Evolutionary conservation across 2,797 vertebrate species (phyloP), one percentile per base, ranked within the genome.

Genomic region (Acanthurus tractus): DNA sequence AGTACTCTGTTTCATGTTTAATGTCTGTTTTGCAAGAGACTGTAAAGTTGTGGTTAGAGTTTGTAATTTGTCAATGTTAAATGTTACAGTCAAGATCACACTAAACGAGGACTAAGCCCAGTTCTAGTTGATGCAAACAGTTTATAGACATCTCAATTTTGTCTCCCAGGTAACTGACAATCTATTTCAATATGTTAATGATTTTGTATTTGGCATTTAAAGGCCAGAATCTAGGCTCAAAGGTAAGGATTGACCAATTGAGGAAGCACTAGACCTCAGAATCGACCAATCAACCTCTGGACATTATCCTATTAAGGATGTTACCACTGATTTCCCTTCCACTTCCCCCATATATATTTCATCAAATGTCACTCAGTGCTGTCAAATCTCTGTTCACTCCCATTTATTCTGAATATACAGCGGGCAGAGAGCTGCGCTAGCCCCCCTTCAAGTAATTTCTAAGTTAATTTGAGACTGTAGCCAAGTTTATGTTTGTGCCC

Each of bases 401-500:
- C 15, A 48, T 75, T 82, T 40, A 46, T 58, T 65, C 50, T 48
- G n/a, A 63, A 46, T 63, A 77, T 23, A 34, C 78, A 82, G 83
- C 58, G 14, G 23, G 40, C 42, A 74, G 44, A 50, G 73, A 67
- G 61, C 56, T 2, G 40, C 62, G 75, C 79, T 70, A 79, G 70
- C 49, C 63, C 68, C 76, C 63, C 76, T 79, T 9, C 70, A 71
- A 85, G 79, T 42, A 62, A 49, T 87, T 58, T 82, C 36, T 75
- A 61, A 83, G 75, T 73, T 70, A 45, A 81, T 86, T 70, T 83
- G 63, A 79, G 81, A 73, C 66, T 64, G 65, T 68, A 67, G 74
- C 72, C 81, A 81, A 83, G 72, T 89, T 81, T 82, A 73, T 75
- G 68, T 88, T 82, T 81, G 68, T 85, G 75, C 58, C 70, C 74